phyloP scores from a whole-genome alignment of 2,888 invertebrate genomes.

The Danaus chrysippus region DNA sequence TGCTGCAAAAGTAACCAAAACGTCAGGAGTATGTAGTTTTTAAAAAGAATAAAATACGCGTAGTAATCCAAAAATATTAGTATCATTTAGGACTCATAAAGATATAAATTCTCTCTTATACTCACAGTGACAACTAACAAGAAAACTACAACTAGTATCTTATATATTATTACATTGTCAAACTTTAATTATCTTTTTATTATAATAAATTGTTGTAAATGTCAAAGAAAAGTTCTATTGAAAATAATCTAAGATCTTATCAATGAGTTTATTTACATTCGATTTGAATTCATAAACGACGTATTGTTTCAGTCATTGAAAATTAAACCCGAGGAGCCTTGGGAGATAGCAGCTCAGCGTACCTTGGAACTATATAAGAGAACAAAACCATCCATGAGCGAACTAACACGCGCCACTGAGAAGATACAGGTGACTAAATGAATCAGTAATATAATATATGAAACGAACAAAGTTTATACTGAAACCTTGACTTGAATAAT shows the following conservation, averaged over 20 bases:
- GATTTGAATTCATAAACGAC: background rate
- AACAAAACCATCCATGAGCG: constrained; percentile 58
- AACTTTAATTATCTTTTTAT: no score
- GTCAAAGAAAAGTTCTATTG: background rate
- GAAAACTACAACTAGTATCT: no score
- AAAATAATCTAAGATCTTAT: background rate
- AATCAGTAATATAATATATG: background rate
- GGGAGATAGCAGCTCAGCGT: constrained; percentile 63
- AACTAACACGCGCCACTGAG: constrained; percentile 55
- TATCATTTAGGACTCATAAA: no score
- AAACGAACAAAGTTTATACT: background rate
- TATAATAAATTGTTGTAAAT: background rate
- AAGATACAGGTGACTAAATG: constrained; percentile 57
- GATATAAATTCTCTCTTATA: no score
- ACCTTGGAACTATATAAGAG: constrained; percentile 62
- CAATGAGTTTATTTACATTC: no score
- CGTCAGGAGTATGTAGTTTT: no score
- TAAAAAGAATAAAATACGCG: no score
- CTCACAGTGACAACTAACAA: no score
- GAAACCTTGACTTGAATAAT: constrained; percentile 7
- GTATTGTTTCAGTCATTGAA: constrained; percentile 43
- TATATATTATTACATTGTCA: no score
- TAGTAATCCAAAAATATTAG: no score
- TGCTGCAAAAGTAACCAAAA: no score
- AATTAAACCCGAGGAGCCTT: constrained; percentile 51